phyloP scores from a whole-genome alignment of 2,888 invertebrate species.

The Drosophila leonis region DNA sequence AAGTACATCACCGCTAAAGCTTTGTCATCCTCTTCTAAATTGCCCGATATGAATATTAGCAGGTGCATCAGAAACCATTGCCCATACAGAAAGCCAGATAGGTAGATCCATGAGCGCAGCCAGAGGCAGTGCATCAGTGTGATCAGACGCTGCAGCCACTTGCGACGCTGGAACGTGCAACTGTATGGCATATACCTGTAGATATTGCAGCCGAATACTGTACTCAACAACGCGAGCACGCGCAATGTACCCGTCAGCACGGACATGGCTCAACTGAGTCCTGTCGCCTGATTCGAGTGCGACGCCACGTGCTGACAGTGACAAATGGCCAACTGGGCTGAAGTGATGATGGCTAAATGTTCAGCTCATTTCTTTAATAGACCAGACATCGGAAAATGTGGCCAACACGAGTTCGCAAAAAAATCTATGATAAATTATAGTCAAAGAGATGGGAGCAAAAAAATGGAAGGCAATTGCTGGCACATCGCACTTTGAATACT shows the following conservation, averaged over 20 bases:
- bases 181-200: constrained; percentile 24
- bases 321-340: constrained; percentile 42
- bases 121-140: constrained; percentile 46
- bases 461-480: not conserved
- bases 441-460: not conserved
- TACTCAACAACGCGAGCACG: constrained; percentile 41
- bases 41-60: not conserved
- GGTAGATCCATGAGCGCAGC: constrained; percentile 45
- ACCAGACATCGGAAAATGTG: constrained; percentile 20
- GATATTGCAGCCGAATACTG: constrained; percentile 53
- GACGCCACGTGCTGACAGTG: constrained; percentile 45
- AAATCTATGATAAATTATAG: constrained; percentile 38
- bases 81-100: not conserved
- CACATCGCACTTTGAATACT: not conserved
- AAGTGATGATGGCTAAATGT: constrained; percentile 32
- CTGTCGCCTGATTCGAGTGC: constrained; percentile 2
- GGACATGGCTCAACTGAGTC: constrained; percentile 60
- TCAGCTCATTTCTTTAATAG: constrained; percentile 58
- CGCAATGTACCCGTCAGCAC: constrained; percentile 46
- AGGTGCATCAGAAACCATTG: not conserved
- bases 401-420: constrained; percentile 9
- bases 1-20: constrained; percentile 29
- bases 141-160: constrained; percentile 18
- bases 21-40: not conserved
- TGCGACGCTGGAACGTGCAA: constrained; percentile 20